These are phyloP conservation scores for Rhadina sibilatrix DNA, from an alignment of 2,113 vertebrate genomes.

Conservation along the genomic window DNA sequence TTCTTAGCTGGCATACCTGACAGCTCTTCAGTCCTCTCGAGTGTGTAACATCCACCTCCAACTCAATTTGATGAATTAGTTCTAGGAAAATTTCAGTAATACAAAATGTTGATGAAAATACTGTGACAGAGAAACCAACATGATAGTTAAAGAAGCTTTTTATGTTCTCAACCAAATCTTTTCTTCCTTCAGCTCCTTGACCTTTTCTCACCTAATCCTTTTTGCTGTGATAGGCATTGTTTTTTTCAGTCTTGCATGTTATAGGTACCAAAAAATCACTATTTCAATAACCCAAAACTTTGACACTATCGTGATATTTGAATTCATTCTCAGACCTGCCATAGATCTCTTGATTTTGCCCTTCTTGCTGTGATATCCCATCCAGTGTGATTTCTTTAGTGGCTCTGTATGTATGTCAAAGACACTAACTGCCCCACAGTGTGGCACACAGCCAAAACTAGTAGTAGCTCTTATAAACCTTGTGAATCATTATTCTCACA, in stretches of 20 bases:
- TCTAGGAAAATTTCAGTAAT: background rate
- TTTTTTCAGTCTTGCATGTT: background rate
- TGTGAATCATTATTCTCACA: background rate
- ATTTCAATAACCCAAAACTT: background rate
- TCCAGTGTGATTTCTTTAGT: background rate
- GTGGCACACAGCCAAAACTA: background rate
- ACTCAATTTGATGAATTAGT: background rate
- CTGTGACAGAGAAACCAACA: background rate
- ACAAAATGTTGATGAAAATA: background rate
- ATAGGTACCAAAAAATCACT: background rate
- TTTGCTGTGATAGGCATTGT: background rate
- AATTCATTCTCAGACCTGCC: background rate
- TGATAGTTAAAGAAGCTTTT: background rate
- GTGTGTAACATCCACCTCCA: background rate
- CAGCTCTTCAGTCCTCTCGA: background rate
- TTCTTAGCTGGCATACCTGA: background rate
- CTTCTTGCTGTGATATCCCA: background rate
- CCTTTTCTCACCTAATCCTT: background rate
- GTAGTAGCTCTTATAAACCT: background rate
- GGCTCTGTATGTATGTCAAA: background rate
- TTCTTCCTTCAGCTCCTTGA: background rate
- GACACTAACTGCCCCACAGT: background rate
- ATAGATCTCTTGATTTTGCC: background rate
- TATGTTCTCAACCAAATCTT: background rate
- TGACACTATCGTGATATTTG: background rate